These are phyloP conservation scores for Ichneumoninae sp. DNA, from an alignment of 2,888 invertebrate species.

Conservation along the genomic window DNA sequence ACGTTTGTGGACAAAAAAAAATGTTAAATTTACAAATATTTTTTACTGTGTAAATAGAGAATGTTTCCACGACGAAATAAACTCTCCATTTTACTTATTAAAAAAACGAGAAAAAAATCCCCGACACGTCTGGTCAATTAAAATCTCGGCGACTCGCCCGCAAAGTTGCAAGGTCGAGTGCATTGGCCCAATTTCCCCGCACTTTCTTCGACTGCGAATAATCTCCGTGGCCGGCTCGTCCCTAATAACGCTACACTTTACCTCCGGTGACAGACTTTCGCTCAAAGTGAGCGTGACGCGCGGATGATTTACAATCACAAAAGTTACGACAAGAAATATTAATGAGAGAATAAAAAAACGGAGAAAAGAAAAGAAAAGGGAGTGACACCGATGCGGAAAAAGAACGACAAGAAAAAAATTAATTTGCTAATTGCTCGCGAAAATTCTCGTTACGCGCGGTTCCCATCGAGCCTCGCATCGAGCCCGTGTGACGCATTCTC, in stretches of 20 bases:
- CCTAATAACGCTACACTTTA: neutral
- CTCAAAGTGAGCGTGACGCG: neutral
- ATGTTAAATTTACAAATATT: no score
- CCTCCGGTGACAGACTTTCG: neutral
- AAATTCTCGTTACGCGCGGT: neutral
- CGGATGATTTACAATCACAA: neutral
- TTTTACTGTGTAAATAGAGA: neutral
- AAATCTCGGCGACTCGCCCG: neutral
- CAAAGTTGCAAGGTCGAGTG: neutral
- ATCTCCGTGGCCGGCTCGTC: neutral
- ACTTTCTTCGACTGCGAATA: neutral
- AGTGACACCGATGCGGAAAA: neutral
- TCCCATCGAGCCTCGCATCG: neutral
- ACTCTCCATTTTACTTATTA: neutral
- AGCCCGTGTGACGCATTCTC: constrained; percentile 36
- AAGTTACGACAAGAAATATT: neutral
- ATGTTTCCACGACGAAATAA: neutral
- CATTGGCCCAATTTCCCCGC: neutral
- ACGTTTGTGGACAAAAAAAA: no score
- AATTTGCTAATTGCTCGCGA: constrained; percentile 33
- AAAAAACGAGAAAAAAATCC: neutral
- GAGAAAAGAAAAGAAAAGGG: neutral
- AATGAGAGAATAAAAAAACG: neutral
- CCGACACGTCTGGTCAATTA: neutral
- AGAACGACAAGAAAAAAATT: neutral